These are phyloP conservation scores for Drosophila auraria DNA, from an alignment of 1,140 invertebrate genomes.

Conservation along the genomic window DNA sequence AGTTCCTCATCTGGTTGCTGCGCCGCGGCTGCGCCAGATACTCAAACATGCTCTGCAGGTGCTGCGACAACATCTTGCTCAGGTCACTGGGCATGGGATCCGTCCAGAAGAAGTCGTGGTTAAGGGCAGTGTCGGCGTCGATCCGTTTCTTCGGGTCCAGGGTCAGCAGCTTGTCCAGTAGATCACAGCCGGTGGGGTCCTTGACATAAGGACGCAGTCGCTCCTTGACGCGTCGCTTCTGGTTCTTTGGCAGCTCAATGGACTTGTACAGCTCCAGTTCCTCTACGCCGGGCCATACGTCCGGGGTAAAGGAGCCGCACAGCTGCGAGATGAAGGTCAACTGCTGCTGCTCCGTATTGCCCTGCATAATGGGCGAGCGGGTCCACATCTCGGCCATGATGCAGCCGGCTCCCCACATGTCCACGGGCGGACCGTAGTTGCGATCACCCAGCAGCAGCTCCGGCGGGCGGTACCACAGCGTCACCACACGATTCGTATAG, in stretches of 20 bases:
- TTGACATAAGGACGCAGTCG: slow-evolving; percentile 96
- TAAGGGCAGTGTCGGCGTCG: slow-evolving; percentile 96
- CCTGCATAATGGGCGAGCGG: slow-evolving; percentile 94
- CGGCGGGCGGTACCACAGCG: slow-evolving; percentile 98
- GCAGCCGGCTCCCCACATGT: slow-evolving; percentile 99
- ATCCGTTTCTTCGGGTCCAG: slow-evolving; percentile 96
- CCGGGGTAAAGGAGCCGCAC: slow-evolving; percentile 97
- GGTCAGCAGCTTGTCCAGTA: slow-evolving; percentile 96
- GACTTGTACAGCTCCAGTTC: slow-evolving; percentile 96
- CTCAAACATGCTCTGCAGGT: slow-evolving; percentile 98
- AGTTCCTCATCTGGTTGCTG: slow-evolving; percentile 90
- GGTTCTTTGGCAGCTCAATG: slow-evolving; percentile 95
- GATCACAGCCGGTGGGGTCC: slow-evolving; percentile 95
- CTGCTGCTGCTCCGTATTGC: slow-evolving; percentile 98
- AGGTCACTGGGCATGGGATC: slow-evolving; percentile 97
- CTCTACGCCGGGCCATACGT: slow-evolving; percentile 98
- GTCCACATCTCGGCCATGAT: slow-evolving; percentile 99
- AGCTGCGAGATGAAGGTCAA: slow-evolving; percentile 97
- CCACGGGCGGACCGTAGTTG: slow-evolving; percentile 98
- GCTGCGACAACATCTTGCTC: slow-evolving; percentile 96
- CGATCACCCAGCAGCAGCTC: slow-evolving; percentile 92
- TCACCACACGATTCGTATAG: slow-evolving; percentile 99
- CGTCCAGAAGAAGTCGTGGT: slow-evolving; percentile 99
- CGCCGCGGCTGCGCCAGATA: slow-evolving; percentile 94
- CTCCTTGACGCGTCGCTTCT: slow-evolving; percentile 97